Evolutionary conservation across 2,113 vertebrate genomes (phyloP), one percentile per base, ranked within the genome.

Genomic region (Silurus meridionalis): DNA sequence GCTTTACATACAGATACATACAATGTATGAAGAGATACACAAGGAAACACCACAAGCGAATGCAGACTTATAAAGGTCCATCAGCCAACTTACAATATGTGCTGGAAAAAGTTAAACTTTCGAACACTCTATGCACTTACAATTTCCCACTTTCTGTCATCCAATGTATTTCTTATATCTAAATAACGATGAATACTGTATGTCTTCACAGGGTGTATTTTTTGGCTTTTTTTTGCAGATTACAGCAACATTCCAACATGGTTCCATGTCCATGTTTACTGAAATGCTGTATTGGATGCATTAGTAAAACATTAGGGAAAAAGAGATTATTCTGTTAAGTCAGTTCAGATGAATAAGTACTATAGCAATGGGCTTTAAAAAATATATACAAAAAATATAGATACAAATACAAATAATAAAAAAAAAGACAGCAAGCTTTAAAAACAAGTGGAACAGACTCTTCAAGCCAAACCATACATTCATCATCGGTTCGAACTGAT

Each of bases 391-490:
- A 37, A 37, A 37, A 37, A 37, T 37, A 37, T 37, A 37, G 2
- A 37, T 37, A 37, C 1, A 37, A 37, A 37, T 37, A 80, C 25
- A 52, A 21, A 15, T 74, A 53, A 69, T 61, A 85, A 15, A 55
- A 72, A 21, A 80, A 46, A 84, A 83, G 9, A 78, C 80, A 83
- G 79, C 86, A 88, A 71, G 69, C 84, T 81, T 81, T 81, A 72
- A 63, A 83, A 85, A 82, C 67, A 83, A 48, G 64, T 57, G 10
- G 53, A 78, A 88, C 55, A 75, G 83, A 71, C 93, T 91, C 92
- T 94, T 93, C 93, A 94, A 92, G 94, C 92, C 92, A 94, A 94
- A 94, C 92, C 93, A 94, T 95, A 95, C 95, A 95, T 95, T 95
- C 95, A 94, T 92, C 93, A 95, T 95, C 94, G 94, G 94, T 95